These are phyloP conservation scores for Ichneumoninae sp. DNA, from an alignment of 2,888 invertebrate species.

Conservation along the genomic window DNA sequence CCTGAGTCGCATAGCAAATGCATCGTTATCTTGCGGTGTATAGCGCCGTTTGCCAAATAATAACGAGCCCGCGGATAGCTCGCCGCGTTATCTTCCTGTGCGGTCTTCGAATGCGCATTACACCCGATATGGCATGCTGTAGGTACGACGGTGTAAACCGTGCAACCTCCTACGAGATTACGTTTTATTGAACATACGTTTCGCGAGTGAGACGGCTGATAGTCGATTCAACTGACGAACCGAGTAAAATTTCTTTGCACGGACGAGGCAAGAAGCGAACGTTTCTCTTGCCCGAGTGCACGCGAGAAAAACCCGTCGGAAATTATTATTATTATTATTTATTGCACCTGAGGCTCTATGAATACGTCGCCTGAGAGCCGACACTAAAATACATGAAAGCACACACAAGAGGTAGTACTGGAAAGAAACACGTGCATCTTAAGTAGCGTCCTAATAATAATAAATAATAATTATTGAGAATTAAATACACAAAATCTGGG, in stretches of 20 bases:
- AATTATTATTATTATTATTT: too few species aligned
- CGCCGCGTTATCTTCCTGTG: constrained; percentile 42
- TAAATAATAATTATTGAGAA: too few species aligned
- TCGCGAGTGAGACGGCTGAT: neutral
- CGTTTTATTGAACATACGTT: neutral
- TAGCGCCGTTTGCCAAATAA: constrained; percentile 56
- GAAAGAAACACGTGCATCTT: too few species aligned
- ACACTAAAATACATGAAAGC: too few species aligned
- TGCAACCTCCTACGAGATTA: too few species aligned
- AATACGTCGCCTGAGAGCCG: too few species aligned
- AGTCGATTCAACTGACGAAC: neutral
- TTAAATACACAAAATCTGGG: too few species aligned
- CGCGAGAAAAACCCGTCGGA: neutral
- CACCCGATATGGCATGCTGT: neutral
- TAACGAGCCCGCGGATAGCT: constrained; percentile 63
- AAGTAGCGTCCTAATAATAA: too few species aligned
- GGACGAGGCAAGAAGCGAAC: neutral
- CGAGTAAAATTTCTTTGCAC: neutral
- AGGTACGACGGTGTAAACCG: neutral
- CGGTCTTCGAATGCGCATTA: constrained; percentile 34
- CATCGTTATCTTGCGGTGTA: constrained; percentile 64
- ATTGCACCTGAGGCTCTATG: too few species aligned
- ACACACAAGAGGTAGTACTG: too few species aligned
- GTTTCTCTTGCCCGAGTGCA: neutral
- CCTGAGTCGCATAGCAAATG: constrained; percentile 62